phyloP scores from a whole-genome alignment of 2,113 vertebrate species.

The Baryphthengus martii region DNA sequence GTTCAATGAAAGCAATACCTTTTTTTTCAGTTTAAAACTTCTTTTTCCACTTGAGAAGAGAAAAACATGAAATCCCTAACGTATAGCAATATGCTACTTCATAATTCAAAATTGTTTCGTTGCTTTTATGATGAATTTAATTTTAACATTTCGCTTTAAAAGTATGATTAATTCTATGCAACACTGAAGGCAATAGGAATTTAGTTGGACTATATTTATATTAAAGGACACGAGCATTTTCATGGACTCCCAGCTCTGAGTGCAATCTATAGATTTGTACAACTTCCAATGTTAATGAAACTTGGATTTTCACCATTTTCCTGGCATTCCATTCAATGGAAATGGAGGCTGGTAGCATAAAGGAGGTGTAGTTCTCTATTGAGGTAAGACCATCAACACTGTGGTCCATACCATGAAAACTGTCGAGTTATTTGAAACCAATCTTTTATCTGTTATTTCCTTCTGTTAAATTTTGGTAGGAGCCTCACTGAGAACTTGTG shows the following conservation, averaged over 20 bases:
- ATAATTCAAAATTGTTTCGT: not conserved
- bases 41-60: not conserved
- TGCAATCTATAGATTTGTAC: not conserved
- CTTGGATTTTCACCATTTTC: not conserved
- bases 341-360: not conserved
- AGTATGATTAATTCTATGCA: not conserved
- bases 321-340: not conserved
- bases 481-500: not conserved
- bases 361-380: not conserved
- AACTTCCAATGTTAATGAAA: not conserved
- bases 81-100: not conserved
- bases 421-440: not conserved
- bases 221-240: not conserved
- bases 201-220: not conserved
- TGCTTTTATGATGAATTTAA: not conserved
- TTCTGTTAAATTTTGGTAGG: not conserved
- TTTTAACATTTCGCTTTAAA: not conserved
- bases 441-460: not conserved
- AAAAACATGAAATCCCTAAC: not conserved
- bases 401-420: not conserved
- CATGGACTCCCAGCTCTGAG: not conserved
- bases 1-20: not conserved
- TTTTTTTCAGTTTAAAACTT: not conserved
- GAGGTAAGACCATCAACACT: not conserved
- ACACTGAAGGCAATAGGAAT: not conserved